These are phyloP conservation scores for Xiphorhynchus erythropygius DNA, from an alignment of 2,797 vertebrate species.

Conservation along the genomic window DNA sequence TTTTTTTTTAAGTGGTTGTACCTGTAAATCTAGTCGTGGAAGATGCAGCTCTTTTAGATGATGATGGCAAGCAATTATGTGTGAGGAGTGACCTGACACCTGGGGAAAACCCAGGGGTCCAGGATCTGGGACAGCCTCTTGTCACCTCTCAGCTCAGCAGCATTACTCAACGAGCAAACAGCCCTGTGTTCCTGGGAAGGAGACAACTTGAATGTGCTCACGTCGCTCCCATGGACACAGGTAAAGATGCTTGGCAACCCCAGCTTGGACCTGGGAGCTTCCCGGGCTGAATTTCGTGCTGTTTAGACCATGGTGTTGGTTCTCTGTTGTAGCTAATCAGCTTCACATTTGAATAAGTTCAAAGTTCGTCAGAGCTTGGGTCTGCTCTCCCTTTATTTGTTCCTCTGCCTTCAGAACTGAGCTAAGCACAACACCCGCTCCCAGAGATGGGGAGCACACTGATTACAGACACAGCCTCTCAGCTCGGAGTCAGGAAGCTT, in stretches of 20 bases:
- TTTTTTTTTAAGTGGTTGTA: slow-evolving; percentile 51
- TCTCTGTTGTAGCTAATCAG: slow-evolving; percentile 4
- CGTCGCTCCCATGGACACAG: neutral
- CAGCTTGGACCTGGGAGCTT: neutral
- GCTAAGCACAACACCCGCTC: neutral
- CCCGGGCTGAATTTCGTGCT: neutral
- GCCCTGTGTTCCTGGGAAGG: neutral
- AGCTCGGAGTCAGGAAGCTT: neutral
- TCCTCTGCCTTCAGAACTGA: slow-evolving; percentile 24
- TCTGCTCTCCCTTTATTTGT: slow-evolving; percentile 44
- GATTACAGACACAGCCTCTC: neutral
- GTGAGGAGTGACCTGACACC: neutral
- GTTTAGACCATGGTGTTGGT: neutral
- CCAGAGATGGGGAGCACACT: neutral
- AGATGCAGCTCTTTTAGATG: slow-evolving; percentile 1
- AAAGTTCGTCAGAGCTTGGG: slow-evolving; percentile 24
- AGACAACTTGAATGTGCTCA: neutral
- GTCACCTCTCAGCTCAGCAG: neutral
- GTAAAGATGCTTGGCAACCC: neutral
- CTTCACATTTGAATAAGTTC: slow-evolving; percentile 32
- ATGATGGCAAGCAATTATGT: slow-evolving; percentile 20
- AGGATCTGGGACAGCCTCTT: neutral
- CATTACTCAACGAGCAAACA: neutral
- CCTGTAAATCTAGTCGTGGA: slow-evolving; percentile 56
- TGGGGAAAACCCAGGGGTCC: slow-evolving; percentile 42